Conservation (phyloP, 2,113 vertebrate species). For the Cyprichromis sp. region DNA sequence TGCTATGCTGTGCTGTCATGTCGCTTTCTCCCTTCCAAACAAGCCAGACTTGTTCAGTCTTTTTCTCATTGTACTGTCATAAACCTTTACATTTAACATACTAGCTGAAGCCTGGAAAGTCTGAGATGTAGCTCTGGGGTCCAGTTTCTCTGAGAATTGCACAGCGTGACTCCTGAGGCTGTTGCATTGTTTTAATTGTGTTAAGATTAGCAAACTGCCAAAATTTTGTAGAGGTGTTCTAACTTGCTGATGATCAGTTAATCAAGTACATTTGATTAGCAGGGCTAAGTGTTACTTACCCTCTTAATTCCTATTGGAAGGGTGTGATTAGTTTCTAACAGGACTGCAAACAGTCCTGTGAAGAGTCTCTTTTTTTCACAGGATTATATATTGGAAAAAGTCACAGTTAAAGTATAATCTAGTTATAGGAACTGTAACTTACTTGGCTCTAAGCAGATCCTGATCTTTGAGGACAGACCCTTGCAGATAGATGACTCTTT, state of each 20-base stretch:
- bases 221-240: background rate
- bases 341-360: background rate
- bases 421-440: conserved; percentile 45
- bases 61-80: background rate
- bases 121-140: background rate
- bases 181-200: background rate
- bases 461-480: conserved; percentile 95
- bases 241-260: background rate
- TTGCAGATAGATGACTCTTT: conserved; percentile 94
- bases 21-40: background rate
- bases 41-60: background rate
- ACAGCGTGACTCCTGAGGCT: background rate
- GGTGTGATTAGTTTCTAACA: background rate
- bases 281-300: background rate
- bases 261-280: background rate
- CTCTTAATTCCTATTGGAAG: background rate
- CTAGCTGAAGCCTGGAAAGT: background rate
- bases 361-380: background rate
- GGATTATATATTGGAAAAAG: background rate
- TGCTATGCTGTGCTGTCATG: background rate
- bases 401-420: background rate
- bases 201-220: background rate
- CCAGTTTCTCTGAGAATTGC: background rate
- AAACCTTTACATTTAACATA: background rate
- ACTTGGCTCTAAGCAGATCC: conserved; percentile 96